Conservation (phyloP, 2,888 invertebrate genomes). For the Drosophila testacea region DNA sequence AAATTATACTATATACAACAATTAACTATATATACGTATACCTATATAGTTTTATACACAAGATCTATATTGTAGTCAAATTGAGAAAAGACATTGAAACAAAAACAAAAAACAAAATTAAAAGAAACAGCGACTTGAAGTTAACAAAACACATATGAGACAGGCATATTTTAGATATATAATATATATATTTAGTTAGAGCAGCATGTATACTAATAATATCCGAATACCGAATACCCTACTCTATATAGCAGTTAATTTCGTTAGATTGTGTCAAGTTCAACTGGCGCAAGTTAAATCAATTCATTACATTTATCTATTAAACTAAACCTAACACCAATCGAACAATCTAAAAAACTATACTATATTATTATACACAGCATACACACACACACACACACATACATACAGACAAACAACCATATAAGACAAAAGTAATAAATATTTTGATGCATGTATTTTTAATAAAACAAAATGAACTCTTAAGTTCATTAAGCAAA, state of each 20-base stretch:
- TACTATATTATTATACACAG: conserved; percentile 3
- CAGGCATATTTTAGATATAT: conserved; percentile 53
- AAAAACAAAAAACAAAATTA: conserved; percentile 11
- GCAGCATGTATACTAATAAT: conserved; percentile 15
- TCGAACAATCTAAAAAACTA: conserved; percentile 43
- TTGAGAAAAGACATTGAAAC: conserved; percentile 22
- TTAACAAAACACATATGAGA: conserved; percentile 59
- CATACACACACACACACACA: conserved; percentile 11
- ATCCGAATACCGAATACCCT: conserved; percentile 21
- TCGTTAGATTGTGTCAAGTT: conserved; percentile 25
- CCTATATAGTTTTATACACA: conserved; percentile 31
- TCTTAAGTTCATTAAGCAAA: conserved; percentile 37
- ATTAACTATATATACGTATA: conserved; percentile 32
- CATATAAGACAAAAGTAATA: conserved; percentile 39
- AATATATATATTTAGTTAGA: conserved; percentile 37
- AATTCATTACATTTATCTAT: conserved; percentile 4
- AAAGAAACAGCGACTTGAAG: conserved; percentile 53
- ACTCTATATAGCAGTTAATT: conserved; percentile 11
- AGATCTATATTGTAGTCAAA: conserved; percentile 50
- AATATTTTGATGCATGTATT: conserved; percentile 70
- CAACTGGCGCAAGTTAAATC: conserved; percentile 21
- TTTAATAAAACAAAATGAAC: conserved; percentile 65
- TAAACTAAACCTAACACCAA: conserved; percentile 23
- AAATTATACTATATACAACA: conserved; percentile 42
- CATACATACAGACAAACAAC: conserved; percentile 27